Conservation (phyloP, 64 coral and sea anemone genomes). For the Pachyseris speciosa region DNA sequence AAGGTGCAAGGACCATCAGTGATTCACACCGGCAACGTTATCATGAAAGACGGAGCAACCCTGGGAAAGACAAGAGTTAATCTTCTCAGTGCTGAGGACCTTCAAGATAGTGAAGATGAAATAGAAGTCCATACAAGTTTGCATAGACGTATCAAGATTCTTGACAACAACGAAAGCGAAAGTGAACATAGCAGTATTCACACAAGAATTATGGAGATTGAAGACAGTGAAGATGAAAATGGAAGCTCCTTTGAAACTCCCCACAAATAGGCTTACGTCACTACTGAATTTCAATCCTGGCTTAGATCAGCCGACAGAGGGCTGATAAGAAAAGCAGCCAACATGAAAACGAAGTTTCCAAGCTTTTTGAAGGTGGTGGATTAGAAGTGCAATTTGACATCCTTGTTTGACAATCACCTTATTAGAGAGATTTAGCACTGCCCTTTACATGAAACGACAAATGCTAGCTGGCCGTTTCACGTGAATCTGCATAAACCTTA, state of each 20-base stretch:
- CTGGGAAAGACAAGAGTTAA: not conserved
- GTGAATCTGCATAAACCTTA: no score
- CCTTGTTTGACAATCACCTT: no score
- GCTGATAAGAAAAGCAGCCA: not conserved
- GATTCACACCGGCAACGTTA: not conserved
- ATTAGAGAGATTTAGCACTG: no score
- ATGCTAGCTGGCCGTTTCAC: no score
- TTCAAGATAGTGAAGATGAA: not conserved
- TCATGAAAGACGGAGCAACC: not conserved
- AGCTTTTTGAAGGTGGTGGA: no score
- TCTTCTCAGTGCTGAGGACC: not conserved
- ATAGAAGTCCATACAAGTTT: not conserved
- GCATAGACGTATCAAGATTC: not conserved
- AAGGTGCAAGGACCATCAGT: not conserved
- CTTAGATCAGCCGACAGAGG: constrained; percentile 10
- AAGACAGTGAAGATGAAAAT: not conserved
- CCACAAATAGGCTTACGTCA: not conserved
- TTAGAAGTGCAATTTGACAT: no score
- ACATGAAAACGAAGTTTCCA: no score
- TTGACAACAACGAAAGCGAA: not conserved
- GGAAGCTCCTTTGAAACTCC: not conserved
- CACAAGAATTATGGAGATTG: not conserved
- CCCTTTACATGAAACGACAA: no score
- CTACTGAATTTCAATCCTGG: not conserved
- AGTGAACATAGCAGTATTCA: not conserved